Evolutionary conservation across 2,797 vertebrate genomes (phyloP), one percentile per base, ranked within the genome.

Genomic region (Tiaroga cobitis): DNA sequence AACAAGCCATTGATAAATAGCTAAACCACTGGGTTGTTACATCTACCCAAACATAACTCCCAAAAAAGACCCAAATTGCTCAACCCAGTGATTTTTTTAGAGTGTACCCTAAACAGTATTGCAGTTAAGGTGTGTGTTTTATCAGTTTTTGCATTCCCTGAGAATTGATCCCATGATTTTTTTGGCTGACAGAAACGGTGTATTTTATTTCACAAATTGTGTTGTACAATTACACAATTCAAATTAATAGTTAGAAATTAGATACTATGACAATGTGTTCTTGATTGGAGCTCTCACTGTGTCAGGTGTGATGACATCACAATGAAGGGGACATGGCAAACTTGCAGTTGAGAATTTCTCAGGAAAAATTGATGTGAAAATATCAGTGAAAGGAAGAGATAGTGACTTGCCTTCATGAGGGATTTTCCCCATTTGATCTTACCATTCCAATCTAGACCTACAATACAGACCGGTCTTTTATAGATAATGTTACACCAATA

Each of bases 401-500:
- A 5, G 8, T 51, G 19, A 59, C 51, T 59, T 77, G 21, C 10
- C 24, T 59, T 29, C 59, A 43, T 29, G 26, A 15, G 61, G 19
- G 13, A 46, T 80, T 68, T 80, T 56, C 51, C 61, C 41, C 43
- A 16, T 68, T 68, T 5, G 4, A 81, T 81, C 49, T 68, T 19
- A n/a, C 63, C 61, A 49, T 67, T 15, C 65, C n/a, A 69, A 21
- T 56, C 67, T 29, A 41, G 13, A 19, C 46, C 46, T 56, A 18
- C 21, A 29, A 29, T 26, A 59, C 34, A 70, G 24, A 56, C 65
- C 41, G 65, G 5, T 2, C 18, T 32, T 59, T 39, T 18, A 43
- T 19, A 59, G 59, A 59, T 24, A 69, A 18, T 69, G 15, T 54
- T 29, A 8, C 49, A 24, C n/a, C 68, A 82, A 69, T 9, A 54